Evolutionary conservation across 2,797 vertebrate species (phyloP).

Genomic region (Galagoides demidoff): DNA sequence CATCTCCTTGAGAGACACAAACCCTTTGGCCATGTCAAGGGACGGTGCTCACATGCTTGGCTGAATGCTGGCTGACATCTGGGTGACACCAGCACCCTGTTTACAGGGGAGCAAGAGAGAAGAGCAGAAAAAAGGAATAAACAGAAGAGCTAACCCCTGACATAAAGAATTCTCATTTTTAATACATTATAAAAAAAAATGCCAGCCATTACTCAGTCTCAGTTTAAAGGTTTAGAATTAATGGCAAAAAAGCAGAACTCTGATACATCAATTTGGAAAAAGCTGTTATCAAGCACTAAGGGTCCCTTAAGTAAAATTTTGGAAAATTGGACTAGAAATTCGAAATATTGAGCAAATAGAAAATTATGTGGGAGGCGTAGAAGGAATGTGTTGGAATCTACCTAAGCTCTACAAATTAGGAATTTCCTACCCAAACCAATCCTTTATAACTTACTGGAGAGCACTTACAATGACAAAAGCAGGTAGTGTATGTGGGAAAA

Average conservation of each 20-base stretch:
- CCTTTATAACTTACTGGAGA: conserved; percentile 14
- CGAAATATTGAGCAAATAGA: conserved; percentile 64
- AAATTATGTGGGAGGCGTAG: conserved; percentile 69
- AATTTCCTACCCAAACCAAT: conserved; percentile 32
- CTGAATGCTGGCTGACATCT: not conserved
- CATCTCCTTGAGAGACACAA: not conserved
- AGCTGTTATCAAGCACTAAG: conserved; percentile 66
- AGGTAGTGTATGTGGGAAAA: not conserved
- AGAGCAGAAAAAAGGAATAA: not conserved
- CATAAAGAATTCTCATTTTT: not conserved
- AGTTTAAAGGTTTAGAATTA: conserved; percentile 68
- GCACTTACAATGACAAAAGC: conserved; percentile 19
- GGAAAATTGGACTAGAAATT: conserved; percentile 75
- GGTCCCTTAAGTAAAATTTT: conserved; percentile 78
- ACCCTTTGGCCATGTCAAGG: not conserved
- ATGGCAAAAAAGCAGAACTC: conserved; percentile 69
- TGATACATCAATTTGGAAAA: conserved; percentile 64
- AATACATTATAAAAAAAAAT: conserved; percentile 10
- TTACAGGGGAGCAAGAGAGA: not conserved
- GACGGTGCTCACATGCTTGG: fast-evolving
- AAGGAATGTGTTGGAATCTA: conserved; percentile 62
- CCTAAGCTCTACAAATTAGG: conserved; percentile 67
- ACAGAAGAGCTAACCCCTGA: not conserved
- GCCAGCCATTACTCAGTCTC: conserved; percentile 33
- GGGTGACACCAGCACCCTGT: not conserved